Evolutionary conservation across 2,797 vertebrate species (phyloP), one percentile per base, ranked within the genome.

Genomic region (Prionace glauca): DNA sequence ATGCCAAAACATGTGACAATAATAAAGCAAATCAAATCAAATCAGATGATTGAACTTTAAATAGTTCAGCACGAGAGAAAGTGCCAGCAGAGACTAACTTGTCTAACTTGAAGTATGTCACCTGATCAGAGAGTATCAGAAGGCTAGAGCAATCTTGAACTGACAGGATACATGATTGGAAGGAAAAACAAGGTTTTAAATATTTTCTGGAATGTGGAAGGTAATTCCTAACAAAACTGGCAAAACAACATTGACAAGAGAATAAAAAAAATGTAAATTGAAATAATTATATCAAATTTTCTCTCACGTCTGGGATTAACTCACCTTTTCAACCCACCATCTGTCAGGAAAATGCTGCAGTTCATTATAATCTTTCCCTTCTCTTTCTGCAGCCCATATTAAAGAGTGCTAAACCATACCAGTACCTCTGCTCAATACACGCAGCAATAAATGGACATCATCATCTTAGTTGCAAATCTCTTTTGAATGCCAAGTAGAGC

Each of bases 231-330:
- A 84, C 60, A 86, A 67, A 86, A 36, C 32, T 36, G n/a, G 2
- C 79, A 84, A 56, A n/a, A 41, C 50, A 67, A 56, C 65, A 86
- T 84, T 67, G n/a, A 65, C 50, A 14, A 65, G 84, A 87, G 60
- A 67, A 56, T 56, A 24, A 77, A 50, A 77, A 62, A 41, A 95
- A 56, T 41, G 36, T 91, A 26, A 93, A 69, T 94, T 81, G 93
- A 56, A 92, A 95, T 72, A 41, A 95, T 88, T 86, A 79, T 94
- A 79, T 93, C 93, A 95, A 95, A 93, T 95, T 95, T 94, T 69
- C 72, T 95, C 36, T 50, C 91, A 95, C 95, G 16, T 86, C 60
- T 94, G 92, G 90, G 95, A 94, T 92, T 79, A 95, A 65, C 95
- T 95, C 90, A 95, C 91, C 72, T 95, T 32, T 77, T 29, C 41